Evolutionary conservation across 2,888 invertebrate species (phyloP), one percentile per base, ranked within the genome.

Genomic region (Lasius platythorax): DNA sequence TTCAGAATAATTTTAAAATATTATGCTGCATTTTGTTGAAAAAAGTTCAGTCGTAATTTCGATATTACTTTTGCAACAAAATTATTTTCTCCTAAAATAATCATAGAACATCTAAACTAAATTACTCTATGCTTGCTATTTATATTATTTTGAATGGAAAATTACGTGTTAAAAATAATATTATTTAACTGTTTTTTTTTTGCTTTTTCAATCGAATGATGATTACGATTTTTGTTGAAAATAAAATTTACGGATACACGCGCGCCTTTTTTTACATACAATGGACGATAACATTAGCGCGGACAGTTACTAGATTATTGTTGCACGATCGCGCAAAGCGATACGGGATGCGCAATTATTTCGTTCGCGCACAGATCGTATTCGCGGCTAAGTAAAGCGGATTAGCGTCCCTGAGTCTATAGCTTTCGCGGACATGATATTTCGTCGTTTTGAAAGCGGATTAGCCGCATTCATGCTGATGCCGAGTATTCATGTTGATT

Each of bases 401-500:
- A 90, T 89, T 85, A 89, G 53, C 53, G 33, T 15, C 8, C 50
- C 81, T 67, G 70, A 56, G 53, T 63, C 46, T n/a, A 70, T 67
- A 83, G 79, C 73, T 83, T 82, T 78, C 50, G 73, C 28, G 78
- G 28, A 74, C 72, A 73, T 63, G 79, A 83, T 81, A 85, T 88
- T 86, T 85, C 83, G 68, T 61, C 64, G 79, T 53, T 66, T 15
- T 58, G 67, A n/a, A 64, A 61, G 70, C 73, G 81, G 63, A 86
- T 88, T 46, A 81, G 43, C 58, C 81, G 58, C 82, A 84, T 86
- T 82, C 83, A 68, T 9, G 58, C 63, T 68, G 87, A 84, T 58
- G 64, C 37, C 73, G 67, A 88, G 64, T 76, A 87, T 87, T 83
- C 76, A 53, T 11, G 50, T 84, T 78, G 88, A 90, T 87, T 87